Percentiles rank a stretch among this genome's conserved stretches.
Conservation (phyloP, 2,888 invertebrate genomes). For the Schizotus pectinicornis region DNA sequence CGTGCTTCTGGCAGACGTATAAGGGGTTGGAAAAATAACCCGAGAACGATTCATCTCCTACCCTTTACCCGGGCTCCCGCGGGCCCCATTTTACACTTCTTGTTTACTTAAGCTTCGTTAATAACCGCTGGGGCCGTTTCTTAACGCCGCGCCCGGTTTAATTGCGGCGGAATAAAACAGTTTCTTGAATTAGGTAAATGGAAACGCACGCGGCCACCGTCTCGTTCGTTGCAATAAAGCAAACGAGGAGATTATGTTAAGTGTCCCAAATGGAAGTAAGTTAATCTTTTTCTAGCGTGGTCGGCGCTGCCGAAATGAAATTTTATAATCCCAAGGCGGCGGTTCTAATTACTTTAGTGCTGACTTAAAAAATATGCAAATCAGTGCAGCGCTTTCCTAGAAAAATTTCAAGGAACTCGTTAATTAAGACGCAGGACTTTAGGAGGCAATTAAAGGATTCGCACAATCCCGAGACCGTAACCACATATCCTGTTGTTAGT, state of each 20-base stretch:
- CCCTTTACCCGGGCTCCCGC: constrained; percentile 4
- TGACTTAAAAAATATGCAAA: constrained; percentile 9
- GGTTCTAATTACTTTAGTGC: constrained; percentile 23
- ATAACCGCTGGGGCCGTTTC: constrained; percentile 18
- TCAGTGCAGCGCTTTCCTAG: neutral
- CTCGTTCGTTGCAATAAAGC: constrained; percentile 20
- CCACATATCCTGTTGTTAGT: too few species aligned
- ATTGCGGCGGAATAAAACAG: constrained; percentile 33
- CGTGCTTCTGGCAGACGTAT: too few species aligned
- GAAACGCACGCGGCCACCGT: constrained; percentile 18
- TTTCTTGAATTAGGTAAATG: constrained; percentile 33
- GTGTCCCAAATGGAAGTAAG: constrained; percentile 20
- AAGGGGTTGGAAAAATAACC: constrained; percentile 14
- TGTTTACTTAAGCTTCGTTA: constrained; percentile 27
- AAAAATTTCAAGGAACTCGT: neutral
- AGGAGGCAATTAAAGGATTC: too few species aligned
- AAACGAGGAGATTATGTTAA: constrained; percentile 28
- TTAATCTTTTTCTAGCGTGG: constrained; percentile 19
- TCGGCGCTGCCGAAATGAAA: constrained; percentile 15
- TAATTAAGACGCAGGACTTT: too few species aligned
- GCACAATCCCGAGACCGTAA: too few species aligned
- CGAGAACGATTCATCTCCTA: constrained; percentile 14
- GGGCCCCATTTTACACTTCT: constrained; percentile 24
- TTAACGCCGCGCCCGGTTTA: constrained; percentile 19
- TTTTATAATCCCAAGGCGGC: constrained; percentile 20